These are phyloP conservation scores for Aotus griseimembra DNA, from an alignment of 2,797 vertebrate species.

Conservation along the genomic window DNA sequence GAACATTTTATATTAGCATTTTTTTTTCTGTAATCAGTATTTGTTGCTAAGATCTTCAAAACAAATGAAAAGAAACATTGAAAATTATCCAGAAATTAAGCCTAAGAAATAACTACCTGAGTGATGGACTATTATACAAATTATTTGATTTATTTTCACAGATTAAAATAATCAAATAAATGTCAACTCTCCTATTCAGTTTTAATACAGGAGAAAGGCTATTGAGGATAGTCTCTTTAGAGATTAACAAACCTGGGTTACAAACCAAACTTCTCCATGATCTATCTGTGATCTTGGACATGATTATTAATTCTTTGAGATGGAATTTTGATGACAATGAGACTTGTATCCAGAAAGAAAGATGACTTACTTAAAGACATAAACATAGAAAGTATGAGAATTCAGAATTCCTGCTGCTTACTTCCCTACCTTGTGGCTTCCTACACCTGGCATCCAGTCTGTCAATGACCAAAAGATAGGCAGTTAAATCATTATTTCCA, in stretches of 20 bases:
- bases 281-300: neutral
- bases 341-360: neutral
- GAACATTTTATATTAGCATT: neutral
- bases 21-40: neutral
- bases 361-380: neutral
- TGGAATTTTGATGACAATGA: neutral
- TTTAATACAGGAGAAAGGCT: neutral
- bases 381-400: neutral
- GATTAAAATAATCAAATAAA: neutral
- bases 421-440: neutral
- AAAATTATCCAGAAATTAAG: neutral
- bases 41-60: neutral
- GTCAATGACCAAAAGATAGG: neutral
- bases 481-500: neutral
- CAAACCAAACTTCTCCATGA: neutral
- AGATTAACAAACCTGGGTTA: neutral
- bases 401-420: neutral
- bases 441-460: neutral
- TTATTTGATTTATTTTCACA: neutral
- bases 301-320: neutral
- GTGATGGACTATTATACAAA: neutral
- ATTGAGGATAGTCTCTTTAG: neutral
- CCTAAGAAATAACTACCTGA: neutral
- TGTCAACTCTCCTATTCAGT: neutral
- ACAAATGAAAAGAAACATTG: neutral